Percentiles rank a stretch among this genome's conserved stretches.
Evolutionary conservation across 2,888 invertebrate genomes (phyloP).

Genomic region (Sarcophaga rosellei): DNA sequence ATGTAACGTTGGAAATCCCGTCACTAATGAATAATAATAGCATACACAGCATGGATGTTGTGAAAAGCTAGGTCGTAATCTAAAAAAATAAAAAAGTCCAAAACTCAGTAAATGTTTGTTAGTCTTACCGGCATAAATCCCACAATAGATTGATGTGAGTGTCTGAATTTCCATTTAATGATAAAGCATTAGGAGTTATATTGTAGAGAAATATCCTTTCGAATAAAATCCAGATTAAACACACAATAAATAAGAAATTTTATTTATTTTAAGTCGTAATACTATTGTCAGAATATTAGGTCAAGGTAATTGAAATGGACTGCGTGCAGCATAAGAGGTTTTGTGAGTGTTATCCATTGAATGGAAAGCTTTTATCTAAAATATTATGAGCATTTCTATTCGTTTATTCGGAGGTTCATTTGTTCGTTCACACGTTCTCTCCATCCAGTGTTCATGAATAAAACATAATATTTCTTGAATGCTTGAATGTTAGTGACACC

Average conservation of each 20-base stretch:
- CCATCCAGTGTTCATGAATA: slow-evolving; percentile 56
- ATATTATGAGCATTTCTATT: slow-evolving; percentile 19
- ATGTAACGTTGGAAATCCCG: too few relatives aligned
- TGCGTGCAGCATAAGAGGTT: not conserved
- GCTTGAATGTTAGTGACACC: slow-evolving; percentile 61
- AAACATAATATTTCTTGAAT: slow-evolving; percentile 62
- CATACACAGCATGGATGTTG: too few relatives aligned
- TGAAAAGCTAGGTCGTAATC: too few relatives aligned
- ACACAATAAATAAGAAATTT: not conserved
- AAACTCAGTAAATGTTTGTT: too few relatives aligned
- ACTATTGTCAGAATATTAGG: not conserved
- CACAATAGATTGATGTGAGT: too few relatives aligned
- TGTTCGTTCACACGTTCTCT: slow-evolving; percentile 32
- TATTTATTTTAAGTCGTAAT: not conserved
- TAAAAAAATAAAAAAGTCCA: too few relatives aligned
- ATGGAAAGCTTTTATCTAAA: slow-evolving; percentile 27
- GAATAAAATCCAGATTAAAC: too few relatives aligned
- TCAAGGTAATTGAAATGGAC: slow-evolving; percentile 7
- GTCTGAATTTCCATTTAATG: too few relatives aligned
- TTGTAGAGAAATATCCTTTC: too few relatives aligned
- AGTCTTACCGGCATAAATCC: too few relatives aligned
- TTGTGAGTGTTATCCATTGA: not conserved
- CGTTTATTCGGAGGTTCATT: slow-evolving; percentile 1
- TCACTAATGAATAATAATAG: too few relatives aligned
- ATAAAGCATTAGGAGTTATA: too few relatives aligned